Base-by-base conservation (phyloP, 2,888 invertebrate species). In the Caenorhabditis sp. region DNA sequence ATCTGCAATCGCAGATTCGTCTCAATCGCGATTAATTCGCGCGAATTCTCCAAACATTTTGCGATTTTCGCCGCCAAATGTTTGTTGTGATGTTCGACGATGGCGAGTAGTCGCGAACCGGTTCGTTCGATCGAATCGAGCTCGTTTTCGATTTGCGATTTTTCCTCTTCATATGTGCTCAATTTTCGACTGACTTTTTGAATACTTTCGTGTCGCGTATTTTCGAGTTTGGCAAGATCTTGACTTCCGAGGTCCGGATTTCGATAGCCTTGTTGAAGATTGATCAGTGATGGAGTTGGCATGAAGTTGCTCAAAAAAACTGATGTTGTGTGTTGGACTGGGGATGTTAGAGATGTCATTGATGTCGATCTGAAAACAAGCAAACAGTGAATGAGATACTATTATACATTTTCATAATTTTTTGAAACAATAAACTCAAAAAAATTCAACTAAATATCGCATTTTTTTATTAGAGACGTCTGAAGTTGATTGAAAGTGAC, bases 281-380 rank as follows among this genome's bases (percentile, higher is more conserved):
- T 78, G 31, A 78, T 73, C 8, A 81, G 76, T 2, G 79, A 80
- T 24, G 81, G 79, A 12, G 81, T 78, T 21, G 76, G 73, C 76
- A 81, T 71, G 53, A 81, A 72, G 59, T 77, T 78, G 58, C 69
- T 76, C 24, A 81, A 60, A 62, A 81, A 80, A 17, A 77, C 65
- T 1, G 77, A 73, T 4, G 81, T 78, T 19, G 79, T 79, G 43
- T 72, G 66, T 31, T 70, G 69, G 17, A 79, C 64, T 50, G 77
- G 76, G 1, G 81, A 79, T n/a, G 74, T 62, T 8, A 80, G 69
- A 0, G 76, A 76, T 17, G 69, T 68, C 65, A 80, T 69, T 36
- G 74, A 74, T 12, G 77, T 77, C 14, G 79, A 80, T n/a, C 79
- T 79, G 55, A 5, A 43, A 43, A 43, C n/a, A n/a, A n/a, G n/a